phyloP scores from a whole-genome alignment of 2,888 invertebrate genomes.

The Prosapia bicincta region DNA sequence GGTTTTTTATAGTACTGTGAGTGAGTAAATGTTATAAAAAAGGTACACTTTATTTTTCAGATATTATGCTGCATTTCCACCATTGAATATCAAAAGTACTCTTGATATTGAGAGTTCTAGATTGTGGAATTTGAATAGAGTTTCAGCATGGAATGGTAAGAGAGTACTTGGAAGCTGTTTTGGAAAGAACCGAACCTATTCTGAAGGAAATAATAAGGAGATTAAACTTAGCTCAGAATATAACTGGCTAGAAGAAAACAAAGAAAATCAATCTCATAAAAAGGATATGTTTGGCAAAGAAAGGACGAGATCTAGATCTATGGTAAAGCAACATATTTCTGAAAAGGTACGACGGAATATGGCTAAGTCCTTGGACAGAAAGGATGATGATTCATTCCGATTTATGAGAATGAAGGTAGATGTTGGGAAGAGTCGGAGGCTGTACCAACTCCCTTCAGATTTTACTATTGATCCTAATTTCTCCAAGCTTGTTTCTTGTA shows the following conservation, averaged over 20 bases:
- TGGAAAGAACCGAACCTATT: conserved; percentile 30
- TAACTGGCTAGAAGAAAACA: conserved; percentile 30
- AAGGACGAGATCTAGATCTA: conserved; percentile 36
- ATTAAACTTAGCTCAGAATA: conserved; percentile 19
- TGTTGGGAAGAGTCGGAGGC: conserved; percentile 15
- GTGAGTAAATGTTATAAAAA: too few relatives aligned
- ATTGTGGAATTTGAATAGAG: conserved; percentile 2
- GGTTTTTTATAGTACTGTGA: too few relatives aligned
- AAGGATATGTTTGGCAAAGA: conserved; percentile 26
- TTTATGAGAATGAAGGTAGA: conserved; percentile 7
- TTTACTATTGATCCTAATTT: conserved; percentile 11
- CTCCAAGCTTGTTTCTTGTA: conserved; percentile 60
- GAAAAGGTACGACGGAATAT: conserved; percentile 24
- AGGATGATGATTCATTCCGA: conserved; percentile 27
- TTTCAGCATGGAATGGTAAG: conserved; percentile 26
- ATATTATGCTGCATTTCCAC: conserved; percentile 49
- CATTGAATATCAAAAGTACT: conserved; percentile 40
- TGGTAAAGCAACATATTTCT: conserved; percentile 33
- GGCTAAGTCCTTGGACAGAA: conserved; percentile 37
- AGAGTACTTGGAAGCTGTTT: conserved; percentile 23
- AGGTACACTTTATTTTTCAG: too few relatives aligned
- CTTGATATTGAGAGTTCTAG: conserved; percentile 12
- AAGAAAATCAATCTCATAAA: conserved; percentile 30
- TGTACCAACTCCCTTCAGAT: conserved; percentile 13
- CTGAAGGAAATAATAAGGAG: conserved; percentile 29